Evolutionary conservation across 2,113 vertebrate genomes (phyloP), one percentile per base, ranked within the genome.

Genomic region (Leucoraja erinaceus): DNA sequence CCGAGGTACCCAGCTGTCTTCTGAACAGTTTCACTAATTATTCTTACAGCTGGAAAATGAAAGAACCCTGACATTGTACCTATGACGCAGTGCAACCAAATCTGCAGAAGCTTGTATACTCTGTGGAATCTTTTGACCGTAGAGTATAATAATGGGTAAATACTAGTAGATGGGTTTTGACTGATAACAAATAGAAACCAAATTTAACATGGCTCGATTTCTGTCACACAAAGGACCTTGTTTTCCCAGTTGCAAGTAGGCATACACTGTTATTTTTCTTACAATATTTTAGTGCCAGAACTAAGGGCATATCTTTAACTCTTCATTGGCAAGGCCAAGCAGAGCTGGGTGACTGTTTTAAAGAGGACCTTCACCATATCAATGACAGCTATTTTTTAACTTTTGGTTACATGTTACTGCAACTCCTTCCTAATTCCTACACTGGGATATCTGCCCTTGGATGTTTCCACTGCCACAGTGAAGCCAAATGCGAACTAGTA

Each of bases 21-120:
- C 88, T 70, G 88, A 66, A 90, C 14, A 90, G 14, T 66, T 72
- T 68, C 33, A 20, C 72, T 91, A 91, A 91, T 91, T 91, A 91
- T 54, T 11, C 31, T 72, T 68, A 72, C 63, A 72, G 88, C 63
- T 91, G 88, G 66, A 91, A 91, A 47, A 83, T 25, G 56, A 72
- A 31, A 25, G 33, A 25, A 10, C 66, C 38, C 10, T 72, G 20
- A 22, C 68, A 72, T 47, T 72, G 66, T n/a, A 18, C 47, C 66
- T 91, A 33, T 47, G 63, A 70, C 63, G 38, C 63, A 38, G 66
- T 90, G 59, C 59, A 72, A 54, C 63, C 16, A 90, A 90, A 68
- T 31, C n/a, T 70, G 20, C 63, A 90, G 31, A 72, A 38, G 12
- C n/a, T 31, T 72, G 33, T 31, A 38, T 91, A 33, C 88, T 91